phyloP scores from a whole-genome alignment of 2,888 invertebrate genomes.

The Halictus quadricinctus region DNA sequence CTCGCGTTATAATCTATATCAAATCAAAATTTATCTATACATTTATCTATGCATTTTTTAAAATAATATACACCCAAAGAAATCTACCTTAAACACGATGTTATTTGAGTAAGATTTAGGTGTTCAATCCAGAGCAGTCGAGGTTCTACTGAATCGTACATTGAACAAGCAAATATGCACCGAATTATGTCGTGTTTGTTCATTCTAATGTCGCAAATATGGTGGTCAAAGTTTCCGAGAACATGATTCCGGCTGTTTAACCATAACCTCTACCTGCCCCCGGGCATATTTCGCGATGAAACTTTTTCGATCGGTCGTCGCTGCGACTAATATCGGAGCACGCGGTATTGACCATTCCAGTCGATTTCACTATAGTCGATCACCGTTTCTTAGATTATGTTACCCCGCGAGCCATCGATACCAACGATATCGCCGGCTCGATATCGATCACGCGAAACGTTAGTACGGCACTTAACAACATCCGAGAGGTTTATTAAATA shows the following conservation, averaged over 20 bases:
- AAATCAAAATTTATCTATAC: too few species aligned
- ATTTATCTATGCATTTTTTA: too few species aligned
- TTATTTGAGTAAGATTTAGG: too few species aligned
- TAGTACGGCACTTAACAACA: conserved; percentile 49
- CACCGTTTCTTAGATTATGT: conserved; percentile 50
- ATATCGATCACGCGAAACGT: conserved; percentile 58
- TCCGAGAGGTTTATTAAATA: conserved; percentile 60
- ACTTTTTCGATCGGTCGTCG: conserved; percentile 46
- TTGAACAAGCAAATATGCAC: too few species aligned
- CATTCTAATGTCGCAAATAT: too few species aligned
- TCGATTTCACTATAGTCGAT: conserved; percentile 51
- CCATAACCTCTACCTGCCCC: neutral
- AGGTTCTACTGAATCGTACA: too few species aligned
- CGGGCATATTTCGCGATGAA: conserved; percentile 3
- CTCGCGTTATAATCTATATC: too few species aligned
- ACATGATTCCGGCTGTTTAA: neutral
- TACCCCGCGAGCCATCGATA: conserved; percentile 54
- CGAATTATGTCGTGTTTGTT: too few species aligned
- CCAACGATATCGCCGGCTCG: conserved; percentile 40
- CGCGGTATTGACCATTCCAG: conserved; percentile 43
- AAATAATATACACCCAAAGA: too few species aligned
- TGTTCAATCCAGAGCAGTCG: too few species aligned
- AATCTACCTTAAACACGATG: too few species aligned
- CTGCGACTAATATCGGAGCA: conserved; percentile 36
- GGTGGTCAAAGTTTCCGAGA: too few species aligned